Percentiles rank a stretch among this genome's conserved stretches.
These are phyloP conservation scores for Caenorhabditis tropicalis DNA, from an alignment of 1,140 invertebrate genomes.

Conservation along the genomic window DNA sequence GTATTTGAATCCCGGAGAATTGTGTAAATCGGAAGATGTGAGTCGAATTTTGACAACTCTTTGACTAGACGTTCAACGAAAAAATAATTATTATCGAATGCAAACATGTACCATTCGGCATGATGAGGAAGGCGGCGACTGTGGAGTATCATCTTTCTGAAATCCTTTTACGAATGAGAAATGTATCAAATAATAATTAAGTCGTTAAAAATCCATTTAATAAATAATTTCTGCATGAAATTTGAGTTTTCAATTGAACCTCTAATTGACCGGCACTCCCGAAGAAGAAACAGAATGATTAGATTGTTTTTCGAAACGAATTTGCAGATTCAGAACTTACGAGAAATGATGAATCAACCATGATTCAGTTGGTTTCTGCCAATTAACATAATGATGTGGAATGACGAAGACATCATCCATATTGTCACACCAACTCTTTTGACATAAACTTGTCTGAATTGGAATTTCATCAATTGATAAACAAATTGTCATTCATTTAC, in stretches of 20 bases:
- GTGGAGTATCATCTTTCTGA: conserved; percentile 38
- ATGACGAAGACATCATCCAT: neutral
- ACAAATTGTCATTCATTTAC: no score
- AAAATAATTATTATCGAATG: conserved; percentile 22
- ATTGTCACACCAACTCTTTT: conserved; percentile 24
- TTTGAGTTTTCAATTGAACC: no score
- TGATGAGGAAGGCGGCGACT: conserved; percentile 16
- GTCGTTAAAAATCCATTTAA: no score
- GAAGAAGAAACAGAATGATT: no score
- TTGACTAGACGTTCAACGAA: conserved; percentile 26
- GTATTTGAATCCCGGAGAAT: conserved; percentile 18
- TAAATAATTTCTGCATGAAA: no score
- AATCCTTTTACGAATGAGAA: neutral
- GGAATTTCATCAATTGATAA: neutral
- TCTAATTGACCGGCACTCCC: no score
- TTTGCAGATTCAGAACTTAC: neutral
- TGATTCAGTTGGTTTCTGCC: conserved; percentile 4
- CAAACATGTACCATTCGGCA: conserved; percentile 28
- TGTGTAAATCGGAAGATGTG: conserved; percentile 10
- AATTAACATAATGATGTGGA: conserved; percentile 28
- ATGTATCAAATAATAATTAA: no score
- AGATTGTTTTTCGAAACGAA: no score
- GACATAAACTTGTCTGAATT: conserved; percentile 5
- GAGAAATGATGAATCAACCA: conserved; percentile 30
- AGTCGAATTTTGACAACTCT: conserved; percentile 24